Evolutionary conservation across 2,113 vertebrate genomes (phyloP).

Genomic region (Muscicapa adusta): DNA sequence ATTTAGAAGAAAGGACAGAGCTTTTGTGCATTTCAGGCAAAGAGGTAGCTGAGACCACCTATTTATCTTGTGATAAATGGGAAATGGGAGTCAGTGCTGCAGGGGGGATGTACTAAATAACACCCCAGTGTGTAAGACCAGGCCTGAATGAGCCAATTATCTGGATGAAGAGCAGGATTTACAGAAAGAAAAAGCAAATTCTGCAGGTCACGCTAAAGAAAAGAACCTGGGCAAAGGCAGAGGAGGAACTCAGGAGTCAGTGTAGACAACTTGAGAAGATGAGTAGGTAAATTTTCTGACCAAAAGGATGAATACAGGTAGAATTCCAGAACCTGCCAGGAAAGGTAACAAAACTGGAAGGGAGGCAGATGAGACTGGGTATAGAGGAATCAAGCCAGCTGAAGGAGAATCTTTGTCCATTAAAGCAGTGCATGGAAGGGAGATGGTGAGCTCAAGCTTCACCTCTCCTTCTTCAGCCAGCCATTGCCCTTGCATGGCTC

Average conservation of each 20-base stretch:
- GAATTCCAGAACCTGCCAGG: not conserved
- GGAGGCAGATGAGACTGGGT: not conserved
- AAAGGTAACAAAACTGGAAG: not conserved
- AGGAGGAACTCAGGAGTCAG: not conserved
- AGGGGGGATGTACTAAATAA: not conserved
- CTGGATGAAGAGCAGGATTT: not conserved
- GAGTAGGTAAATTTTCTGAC: not conserved
- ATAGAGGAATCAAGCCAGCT: not conserved
- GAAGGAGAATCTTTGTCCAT: not conserved
- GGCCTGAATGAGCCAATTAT: not conserved
- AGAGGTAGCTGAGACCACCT: not conserved
- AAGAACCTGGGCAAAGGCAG: not conserved
- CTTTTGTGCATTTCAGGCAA: not conserved
- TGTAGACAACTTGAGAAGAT: not conserved
- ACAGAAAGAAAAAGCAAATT: not conserved
- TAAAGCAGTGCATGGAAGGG: not conserved
- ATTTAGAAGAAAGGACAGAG: not conserved
- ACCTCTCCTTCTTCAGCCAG: not conserved
- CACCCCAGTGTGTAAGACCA: not conserved
- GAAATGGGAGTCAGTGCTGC: not conserved
- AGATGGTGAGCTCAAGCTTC: not conserved
- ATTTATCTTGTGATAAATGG: not conserved
- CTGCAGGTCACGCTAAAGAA: not conserved
- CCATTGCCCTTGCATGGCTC: not conserved
- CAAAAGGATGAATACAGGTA: not conserved